A percentile compares a stretch with the other conserved stretches of the same genome.
These are phyloP conservation scores for Nephrotoma flavescens DNA, from an alignment of 2,888 invertebrate species.

Conservation along the genomic window DNA sequence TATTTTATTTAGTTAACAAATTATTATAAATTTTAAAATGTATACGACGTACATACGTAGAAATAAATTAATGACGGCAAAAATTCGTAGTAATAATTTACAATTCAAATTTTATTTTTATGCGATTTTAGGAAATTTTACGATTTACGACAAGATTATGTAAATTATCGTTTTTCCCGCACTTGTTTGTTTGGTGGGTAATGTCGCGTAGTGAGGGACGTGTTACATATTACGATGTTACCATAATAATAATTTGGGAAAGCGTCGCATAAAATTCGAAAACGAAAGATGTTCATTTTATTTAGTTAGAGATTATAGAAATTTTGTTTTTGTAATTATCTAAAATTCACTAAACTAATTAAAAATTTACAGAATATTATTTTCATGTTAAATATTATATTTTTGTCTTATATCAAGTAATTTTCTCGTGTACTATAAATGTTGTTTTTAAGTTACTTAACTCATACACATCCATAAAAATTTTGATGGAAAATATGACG, in stretches of 20 bases:
- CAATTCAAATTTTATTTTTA: not conserved
- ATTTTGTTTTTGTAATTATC: not conserved
- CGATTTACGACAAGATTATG: not conserved
- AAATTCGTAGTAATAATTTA: not conserved
- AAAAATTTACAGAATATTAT: not conserved
- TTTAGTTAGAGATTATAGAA: not conserved
- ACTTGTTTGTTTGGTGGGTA: not conserved
- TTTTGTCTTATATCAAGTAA: not conserved
- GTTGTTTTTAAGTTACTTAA: not conserved
- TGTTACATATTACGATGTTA: not conserved
- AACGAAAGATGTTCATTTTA: not conserved
- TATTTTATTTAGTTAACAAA: no score
- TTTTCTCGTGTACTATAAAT: not conserved
- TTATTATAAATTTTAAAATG: no score
- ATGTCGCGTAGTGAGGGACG: not conserved
- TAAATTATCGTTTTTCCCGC: not conserved
- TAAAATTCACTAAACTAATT: not conserved
- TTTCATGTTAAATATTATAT: not conserved
- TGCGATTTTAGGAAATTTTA: not conserved
- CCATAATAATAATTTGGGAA: not conserved
- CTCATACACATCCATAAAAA: not conserved
- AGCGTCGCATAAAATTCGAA: not conserved
- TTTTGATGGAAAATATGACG: not conserved
- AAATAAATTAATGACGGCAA: not conserved
- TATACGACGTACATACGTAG: no score